Percentiles rank a stretch among this genome's conserved stretches.
These are phyloP conservation scores for Euleptes europaea DNA, from an alignment of 2,113 vertebrate genomes.

Conservation along the genomic window DNA sequence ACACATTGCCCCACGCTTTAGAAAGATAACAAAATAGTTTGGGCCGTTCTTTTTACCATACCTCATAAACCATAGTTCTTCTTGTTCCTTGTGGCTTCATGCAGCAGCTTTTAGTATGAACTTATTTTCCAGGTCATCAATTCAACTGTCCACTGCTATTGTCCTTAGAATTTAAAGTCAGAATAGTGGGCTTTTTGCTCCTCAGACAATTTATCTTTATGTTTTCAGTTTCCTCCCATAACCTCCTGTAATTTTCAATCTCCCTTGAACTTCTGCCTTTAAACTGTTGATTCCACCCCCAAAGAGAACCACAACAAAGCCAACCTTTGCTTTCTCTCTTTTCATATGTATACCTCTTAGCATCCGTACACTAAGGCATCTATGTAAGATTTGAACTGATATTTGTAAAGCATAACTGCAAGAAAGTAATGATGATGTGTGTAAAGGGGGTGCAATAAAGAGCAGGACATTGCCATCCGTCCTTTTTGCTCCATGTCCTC, in stretches of 20 bases:
- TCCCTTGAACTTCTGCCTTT: background rate
- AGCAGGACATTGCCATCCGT: background rate
- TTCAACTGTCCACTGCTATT: constrained; percentile 26
- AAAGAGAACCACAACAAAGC: background rate
- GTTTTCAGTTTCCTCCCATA: constrained; percentile 18
- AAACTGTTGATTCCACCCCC: background rate
- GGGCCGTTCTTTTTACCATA: constrained; percentile 29
- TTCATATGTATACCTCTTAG: background rate
- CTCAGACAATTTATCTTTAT: constrained; percentile 1
- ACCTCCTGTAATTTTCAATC: constrained; percentile 3
- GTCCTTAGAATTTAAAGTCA: constrained; percentile 42
- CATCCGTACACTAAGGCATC: background rate
- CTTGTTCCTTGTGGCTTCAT: constrained; percentile 27
- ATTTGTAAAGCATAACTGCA: background rate
- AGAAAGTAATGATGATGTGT: background rate
- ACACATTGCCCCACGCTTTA: background rate
- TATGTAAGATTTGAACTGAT: background rate
- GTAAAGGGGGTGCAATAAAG: background rate
- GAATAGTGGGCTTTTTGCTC: background rate
- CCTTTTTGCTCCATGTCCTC: background rate
- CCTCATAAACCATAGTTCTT: constrained; percentile 23
- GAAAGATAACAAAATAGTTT: constrained; percentile 24
- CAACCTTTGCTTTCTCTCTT: background rate
- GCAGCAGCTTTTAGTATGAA: constrained; percentile 42
- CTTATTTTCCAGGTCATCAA: constrained; percentile 48